Evolutionary conservation across 2,113 vertebrate species (phyloP).

Genomic region (Saguinus midas): DNA sequence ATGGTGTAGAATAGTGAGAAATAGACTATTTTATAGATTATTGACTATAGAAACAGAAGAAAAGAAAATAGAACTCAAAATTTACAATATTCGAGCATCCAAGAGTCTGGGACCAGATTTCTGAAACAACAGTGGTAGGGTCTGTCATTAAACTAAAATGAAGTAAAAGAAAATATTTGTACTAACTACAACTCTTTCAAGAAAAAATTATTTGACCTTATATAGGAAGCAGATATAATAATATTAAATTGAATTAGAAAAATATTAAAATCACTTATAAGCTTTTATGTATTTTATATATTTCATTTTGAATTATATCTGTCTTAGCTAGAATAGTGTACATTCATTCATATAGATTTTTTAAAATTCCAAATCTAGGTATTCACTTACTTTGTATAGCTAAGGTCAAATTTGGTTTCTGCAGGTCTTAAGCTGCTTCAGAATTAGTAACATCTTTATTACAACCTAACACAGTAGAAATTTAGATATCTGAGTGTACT

Average conservation of each 20-base stretch:
- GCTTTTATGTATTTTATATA: neutral
- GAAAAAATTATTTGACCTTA: neutral
- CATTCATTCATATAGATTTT: neutral
- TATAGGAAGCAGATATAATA: neutral
- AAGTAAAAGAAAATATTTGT: neutral
- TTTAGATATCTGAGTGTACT: neutral
- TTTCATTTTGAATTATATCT: neutral
- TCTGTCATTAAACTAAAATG: neutral
- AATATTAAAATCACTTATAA: neutral
- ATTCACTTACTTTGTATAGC: neutral
- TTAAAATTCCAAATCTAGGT: neutral
- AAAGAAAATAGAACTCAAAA: neutral
- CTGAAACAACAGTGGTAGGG: neutral
- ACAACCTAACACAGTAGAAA: neutral
- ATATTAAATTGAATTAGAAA: neutral
- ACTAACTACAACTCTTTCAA: neutral
- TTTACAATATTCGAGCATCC: neutral
- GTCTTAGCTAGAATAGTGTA: neutral
- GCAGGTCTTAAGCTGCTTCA: neutral
- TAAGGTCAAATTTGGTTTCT: neutral
- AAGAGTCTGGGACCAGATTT: neutral
- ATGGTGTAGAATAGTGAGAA: neutral
- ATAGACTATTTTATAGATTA: neutral
- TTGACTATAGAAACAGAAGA: neutral
- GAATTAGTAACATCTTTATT: neutral